Evolutionary conservation across 2,113 vertebrate genomes (phyloP).

Genomic region (Brienomyrus brachyistius): DNA sequence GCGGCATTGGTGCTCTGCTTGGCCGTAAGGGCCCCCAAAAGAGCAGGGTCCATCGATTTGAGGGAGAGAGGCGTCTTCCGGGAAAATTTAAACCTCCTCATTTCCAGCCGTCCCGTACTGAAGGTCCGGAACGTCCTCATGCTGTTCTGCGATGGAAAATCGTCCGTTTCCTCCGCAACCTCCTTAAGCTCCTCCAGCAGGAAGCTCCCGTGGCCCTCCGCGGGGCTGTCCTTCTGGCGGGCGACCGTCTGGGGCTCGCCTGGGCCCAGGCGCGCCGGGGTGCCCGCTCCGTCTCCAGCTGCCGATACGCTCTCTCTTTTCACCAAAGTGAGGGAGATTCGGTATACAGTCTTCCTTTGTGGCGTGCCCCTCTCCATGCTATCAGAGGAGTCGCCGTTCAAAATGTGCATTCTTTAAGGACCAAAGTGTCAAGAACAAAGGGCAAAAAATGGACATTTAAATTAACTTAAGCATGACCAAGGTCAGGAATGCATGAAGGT

Average conservation of each 20-base stretch:
- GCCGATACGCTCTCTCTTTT: conserved; percentile 74
- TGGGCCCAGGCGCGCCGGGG: conserved; percentile 9
- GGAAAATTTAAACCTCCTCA: conserved; percentile 65
- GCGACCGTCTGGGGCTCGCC: conserved; percentile 42
- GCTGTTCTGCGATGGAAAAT: conserved; percentile 45
- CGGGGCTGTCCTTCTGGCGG: conserved; percentile 41
- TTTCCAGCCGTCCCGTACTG: conserved; percentile 86
- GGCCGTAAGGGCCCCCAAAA: neutral
- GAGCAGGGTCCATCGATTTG: conserved; percentile 22
- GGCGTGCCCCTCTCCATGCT: conserved; percentile 70
- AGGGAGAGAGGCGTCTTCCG: conserved; percentile 33
- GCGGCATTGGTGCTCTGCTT: neutral
- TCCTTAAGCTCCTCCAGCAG: conserved; percentile 62
- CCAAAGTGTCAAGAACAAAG: conserved; percentile 3
- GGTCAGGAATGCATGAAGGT: neutral
- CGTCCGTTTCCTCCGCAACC: conserved; percentile 56
- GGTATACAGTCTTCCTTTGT: conserved; percentile 78
- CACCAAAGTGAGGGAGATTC: conserved; percentile 89
- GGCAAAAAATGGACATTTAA: neutral
- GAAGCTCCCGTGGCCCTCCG: conserved; percentile 41
- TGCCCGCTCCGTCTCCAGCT: conserved; percentile 19
- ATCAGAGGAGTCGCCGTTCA: conserved; percentile 63
- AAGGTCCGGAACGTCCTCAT: conserved; percentile 77
- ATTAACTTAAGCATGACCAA: neutral
- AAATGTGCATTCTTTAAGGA: conserved; percentile 68